These are phyloP conservation scores for Carapus acus DNA, from an alignment of 2,797 vertebrate genomes.

Conservation along the genomic window DNA sequence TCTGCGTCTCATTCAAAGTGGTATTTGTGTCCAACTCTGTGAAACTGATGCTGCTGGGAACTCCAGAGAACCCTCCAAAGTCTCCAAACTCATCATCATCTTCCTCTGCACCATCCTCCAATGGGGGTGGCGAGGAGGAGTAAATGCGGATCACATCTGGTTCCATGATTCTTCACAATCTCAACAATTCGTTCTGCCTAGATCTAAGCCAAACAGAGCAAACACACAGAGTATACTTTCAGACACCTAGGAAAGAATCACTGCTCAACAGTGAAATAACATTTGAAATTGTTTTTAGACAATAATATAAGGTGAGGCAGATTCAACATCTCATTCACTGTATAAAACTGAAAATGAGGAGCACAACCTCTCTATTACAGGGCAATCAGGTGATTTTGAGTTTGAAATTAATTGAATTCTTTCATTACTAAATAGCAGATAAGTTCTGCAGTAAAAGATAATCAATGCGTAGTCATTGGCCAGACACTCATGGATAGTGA, in stretches of 20 bases:
- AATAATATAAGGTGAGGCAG: no score
- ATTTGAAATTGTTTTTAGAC: no score
- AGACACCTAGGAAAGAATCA: background rate
- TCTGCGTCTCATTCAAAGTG: slow-evolving; percentile 69
- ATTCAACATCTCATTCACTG: no score
- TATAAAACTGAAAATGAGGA: no score
- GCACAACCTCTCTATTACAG: no score
- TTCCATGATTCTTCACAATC: slow-evolving; percentile 77
- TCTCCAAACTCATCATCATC: slow-evolving; percentile 92
- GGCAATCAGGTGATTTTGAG: no score
- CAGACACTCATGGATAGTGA: no score
- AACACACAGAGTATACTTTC: no score
- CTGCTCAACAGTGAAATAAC: background rate
- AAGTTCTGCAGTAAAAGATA: no score
- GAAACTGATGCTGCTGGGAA: slow-evolving; percentile 83
- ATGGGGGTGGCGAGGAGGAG: slow-evolving; percentile 91
- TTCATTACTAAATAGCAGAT: no score
- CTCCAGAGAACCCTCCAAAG: slow-evolving; percentile 86
- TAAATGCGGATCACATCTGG: slow-evolving; percentile 94
- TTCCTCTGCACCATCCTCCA: slow-evolving; percentile 89
- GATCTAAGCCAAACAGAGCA: slow-evolving; percentile 61
- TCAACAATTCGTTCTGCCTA: slow-evolving; percentile 59
- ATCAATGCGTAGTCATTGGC: no score
- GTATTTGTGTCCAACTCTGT: slow-evolving; percentile 82
- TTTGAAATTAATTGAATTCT: no score